Conservation (phyloP, 1,140 invertebrate genomes). For the Platyscapa corneri region DNA sequence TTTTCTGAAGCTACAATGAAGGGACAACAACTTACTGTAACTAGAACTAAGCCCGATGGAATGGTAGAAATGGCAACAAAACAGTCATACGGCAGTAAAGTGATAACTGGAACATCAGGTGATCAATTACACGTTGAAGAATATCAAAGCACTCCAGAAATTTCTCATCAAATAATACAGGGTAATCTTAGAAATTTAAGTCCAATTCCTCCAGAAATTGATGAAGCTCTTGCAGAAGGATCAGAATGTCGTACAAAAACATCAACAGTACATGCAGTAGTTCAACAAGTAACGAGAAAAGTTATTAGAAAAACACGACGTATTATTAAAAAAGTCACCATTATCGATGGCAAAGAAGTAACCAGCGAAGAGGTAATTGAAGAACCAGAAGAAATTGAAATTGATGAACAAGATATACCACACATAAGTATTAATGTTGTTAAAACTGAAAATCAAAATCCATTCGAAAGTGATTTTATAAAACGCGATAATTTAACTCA, state of each 20-base stretch:
- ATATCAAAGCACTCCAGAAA: slow-evolving; percentile 77
- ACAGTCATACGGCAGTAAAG: slow-evolving; percentile 78
- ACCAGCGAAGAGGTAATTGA: slow-evolving; percentile 87
- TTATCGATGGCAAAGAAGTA: slow-evolving; percentile 88
- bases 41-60: slow-evolving; percentile 78
- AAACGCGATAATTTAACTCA: neutral
- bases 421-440: slow-evolving; percentile 84
- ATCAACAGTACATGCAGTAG: slow-evolving; percentile 82
- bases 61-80: slow-evolving; percentile 77
- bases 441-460: slow-evolving; percentile 69
- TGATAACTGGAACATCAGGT: slow-evolving; percentile 77
- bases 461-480: neutral
- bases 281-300: slow-evolving; percentile 85
- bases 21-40: slow-evolving; percentile 79
- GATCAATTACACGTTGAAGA: slow-evolving; percentile 79
- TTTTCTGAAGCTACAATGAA: slow-evolving; percentile 80
- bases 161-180: slow-evolving; percentile 72
- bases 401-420: slow-evolving; percentile 83
- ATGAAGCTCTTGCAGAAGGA: slow-evolving; percentile 62
- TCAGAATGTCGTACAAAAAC: slow-evolving; percentile 73
- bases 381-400: slow-evolving; percentile 87
- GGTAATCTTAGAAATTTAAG: slow-evolving; percentile 62
- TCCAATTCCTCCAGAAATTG: slow-evolving; percentile 57
- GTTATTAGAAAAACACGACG: slow-evolving; percentile 83
- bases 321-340: slow-evolving; percentile 83